Percentiles rank a stretch among this genome's conserved stretches.
Evolutionary conservation across 2,113 vertebrate genomes (phyloP).

Genomic region (Bufo bufo): DNA sequence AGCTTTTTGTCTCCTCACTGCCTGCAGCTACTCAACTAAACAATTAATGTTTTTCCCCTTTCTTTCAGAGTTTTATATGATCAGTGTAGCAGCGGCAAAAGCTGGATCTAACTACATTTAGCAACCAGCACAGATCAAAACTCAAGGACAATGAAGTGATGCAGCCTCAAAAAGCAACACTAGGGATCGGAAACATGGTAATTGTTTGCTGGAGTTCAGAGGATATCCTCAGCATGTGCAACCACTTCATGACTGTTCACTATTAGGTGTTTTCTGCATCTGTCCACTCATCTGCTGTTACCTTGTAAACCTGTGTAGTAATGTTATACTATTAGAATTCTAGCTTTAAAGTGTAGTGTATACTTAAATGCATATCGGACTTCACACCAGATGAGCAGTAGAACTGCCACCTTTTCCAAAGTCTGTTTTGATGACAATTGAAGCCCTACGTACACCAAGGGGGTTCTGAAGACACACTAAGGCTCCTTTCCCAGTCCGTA

Average conservation of each 20-base stretch:
- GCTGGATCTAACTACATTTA: constrained; percentile 72
- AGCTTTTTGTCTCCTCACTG: no score
- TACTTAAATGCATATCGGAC: background rate
- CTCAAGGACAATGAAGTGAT: constrained; percentile 69
- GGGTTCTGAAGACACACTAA: no score
- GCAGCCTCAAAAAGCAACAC: no score
- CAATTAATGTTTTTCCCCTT: background rate
- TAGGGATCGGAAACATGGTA: background rate
- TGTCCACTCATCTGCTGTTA: background rate
- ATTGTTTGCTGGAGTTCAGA: background rate
- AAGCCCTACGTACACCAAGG: no score
- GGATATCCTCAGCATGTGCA: background rate
- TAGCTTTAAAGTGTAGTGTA: background rate
- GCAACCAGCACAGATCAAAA: constrained; percentile 67
- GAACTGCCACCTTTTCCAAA: background rate
- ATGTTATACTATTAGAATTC: background rate
- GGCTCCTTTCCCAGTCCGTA: no score
- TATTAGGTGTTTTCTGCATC: background rate
- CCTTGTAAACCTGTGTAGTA: background rate
- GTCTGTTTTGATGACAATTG: background rate
- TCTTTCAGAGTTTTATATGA: constrained; percentile 79
- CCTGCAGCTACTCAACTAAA: no score
- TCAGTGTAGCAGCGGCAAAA: constrained; percentile 74
- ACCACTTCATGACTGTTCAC: background rate
- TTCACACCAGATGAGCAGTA: background rate